A percentile compares a stretch with the other conserved stretches of the same genome.
Evolutionary conservation across 2,113 vertebrate genomes (phyloP).

Genomic region (Centropristis striata): DNA sequence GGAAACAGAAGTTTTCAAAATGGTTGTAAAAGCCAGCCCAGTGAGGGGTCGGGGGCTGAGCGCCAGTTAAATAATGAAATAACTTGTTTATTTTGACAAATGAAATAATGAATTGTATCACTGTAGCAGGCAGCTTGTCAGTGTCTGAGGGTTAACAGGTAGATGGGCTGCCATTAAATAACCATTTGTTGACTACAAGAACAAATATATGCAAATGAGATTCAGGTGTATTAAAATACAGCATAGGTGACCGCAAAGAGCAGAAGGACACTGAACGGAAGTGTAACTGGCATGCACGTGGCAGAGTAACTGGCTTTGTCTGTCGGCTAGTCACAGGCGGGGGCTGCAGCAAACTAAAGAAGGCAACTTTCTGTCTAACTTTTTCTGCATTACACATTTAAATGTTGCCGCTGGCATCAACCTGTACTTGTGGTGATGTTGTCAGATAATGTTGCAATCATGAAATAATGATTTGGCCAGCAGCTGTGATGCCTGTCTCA

Average conservation of each 20-base stretch:
- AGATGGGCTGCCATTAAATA: not conserved
- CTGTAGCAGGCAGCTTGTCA: not conserved
- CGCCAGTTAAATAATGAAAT: too few relatives aligned
- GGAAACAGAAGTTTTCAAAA: not conserved
- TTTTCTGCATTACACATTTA: not conserved
- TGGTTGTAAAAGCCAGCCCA: not conserved
- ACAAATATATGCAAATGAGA: not conserved
- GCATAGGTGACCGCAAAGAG: not conserved
- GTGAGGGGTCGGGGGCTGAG: not conserved
- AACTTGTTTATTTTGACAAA: too few relatives aligned
- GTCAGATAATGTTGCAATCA: too few relatives aligned
- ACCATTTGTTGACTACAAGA: not conserved
- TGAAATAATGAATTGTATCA: too few relatives aligned
- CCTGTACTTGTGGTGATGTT: not conserved
- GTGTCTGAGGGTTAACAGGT: not conserved
- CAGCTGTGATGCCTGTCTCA: not conserved
- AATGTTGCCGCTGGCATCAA: not conserved
- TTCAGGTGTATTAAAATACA: not conserved
- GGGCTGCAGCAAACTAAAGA: too few relatives aligned
- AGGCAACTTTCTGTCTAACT: not conserved
- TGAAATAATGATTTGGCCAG: slow-evolving; percentile 4
- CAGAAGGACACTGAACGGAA: not conserved
- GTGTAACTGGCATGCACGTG: not conserved
- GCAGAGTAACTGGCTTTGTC: not conserved
- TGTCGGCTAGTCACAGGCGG: not conserved